Percentiles rank a stretch among this genome's conserved stretches.
Evolutionary conservation across 2,888 invertebrate genomes (phyloP).

Genomic region (Ernsta delagoae): DNA sequence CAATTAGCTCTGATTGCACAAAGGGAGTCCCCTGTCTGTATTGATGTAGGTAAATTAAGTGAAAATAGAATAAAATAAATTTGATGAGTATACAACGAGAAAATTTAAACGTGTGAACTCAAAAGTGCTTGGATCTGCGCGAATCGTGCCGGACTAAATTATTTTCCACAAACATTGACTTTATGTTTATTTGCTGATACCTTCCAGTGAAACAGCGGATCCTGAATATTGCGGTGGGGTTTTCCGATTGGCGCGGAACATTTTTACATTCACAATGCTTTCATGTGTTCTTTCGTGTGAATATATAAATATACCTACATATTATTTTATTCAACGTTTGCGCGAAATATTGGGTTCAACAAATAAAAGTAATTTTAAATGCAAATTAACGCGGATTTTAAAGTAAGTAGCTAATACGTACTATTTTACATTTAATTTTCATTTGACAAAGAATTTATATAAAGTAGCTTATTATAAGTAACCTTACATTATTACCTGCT

Average conservation of each 20-base stretch:
- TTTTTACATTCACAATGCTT: not conserved
- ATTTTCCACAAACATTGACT: constrained; percentile 1
- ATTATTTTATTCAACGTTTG: too few relatives aligned
- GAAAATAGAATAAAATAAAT: not conserved
- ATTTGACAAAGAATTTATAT: too few relatives aligned
- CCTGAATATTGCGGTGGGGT: not conserved
- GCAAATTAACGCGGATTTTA: too few relatives aligned
- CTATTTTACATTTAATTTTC: too few relatives aligned
- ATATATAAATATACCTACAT: too few relatives aligned
- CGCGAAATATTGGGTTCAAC: too few relatives aligned
- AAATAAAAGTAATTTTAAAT: too few relatives aligned
- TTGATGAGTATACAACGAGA: not conserved
- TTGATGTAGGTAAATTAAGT: constrained; percentile 18
- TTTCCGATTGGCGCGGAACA: not conserved
- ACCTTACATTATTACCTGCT: too few relatives aligned
- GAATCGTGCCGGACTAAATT: not conserved
- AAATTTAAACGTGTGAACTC: not conserved
- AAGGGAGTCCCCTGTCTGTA: constrained; percentile 15
- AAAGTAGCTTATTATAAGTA: too few relatives aligned
- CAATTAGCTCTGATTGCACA: constrained; percentile 35
- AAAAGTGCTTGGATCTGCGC: not conserved
- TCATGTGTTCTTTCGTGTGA: too few relatives aligned
- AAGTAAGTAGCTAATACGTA: too few relatives aligned
- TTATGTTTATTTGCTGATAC: not conserved
- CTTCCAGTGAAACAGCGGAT: not conserved